A percentile compares a stretch with the other conserved stretches of the same genome.
These are phyloP conservation scores for Trichomycterus rosablanca DNA, from an alignment of 2,113 vertebrate genomes.

Conservation along the genomic window DNA sequence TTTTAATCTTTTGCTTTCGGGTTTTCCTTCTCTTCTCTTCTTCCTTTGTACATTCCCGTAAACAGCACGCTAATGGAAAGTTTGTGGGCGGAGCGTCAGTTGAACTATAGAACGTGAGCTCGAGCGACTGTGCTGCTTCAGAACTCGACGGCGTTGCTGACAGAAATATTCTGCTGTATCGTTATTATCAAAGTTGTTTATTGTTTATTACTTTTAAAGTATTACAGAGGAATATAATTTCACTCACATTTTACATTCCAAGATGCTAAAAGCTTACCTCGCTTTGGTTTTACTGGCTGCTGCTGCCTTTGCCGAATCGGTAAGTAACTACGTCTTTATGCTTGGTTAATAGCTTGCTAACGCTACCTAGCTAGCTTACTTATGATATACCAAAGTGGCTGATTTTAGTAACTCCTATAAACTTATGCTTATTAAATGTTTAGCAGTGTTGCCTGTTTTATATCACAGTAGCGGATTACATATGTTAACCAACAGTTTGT, in stretches of 20 bases:
- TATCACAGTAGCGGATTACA: too few species aligned
- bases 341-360: too few species aligned
- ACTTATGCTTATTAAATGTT: too few species aligned
- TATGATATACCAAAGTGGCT: too few species aligned
- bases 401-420: too few species aligned
- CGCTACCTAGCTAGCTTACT: not conserved
- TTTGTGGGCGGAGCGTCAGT: slow-evolving; percentile 7
- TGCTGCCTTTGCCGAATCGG: slow-evolving; percentile 66
- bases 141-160: not conserved
- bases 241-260: slow-evolving; percentile 11
- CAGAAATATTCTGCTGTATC: not conserved
- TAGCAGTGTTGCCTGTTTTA: too few species aligned
- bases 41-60: slow-evolving; percentile 3
- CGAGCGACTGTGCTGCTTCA: not conserved
- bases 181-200: not conserved
- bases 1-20: not conserved
- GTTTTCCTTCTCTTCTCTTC: not conserved
- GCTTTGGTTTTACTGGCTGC: slow-evolving; percentile 53
- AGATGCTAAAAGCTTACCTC: slow-evolving; percentile 60
- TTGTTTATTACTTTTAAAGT: not conserved
- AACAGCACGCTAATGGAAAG: not conserved
- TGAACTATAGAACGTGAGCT: not conserved
- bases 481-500: not conserved
- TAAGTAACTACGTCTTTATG: slow-evolving; percentile 50
- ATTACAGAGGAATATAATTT: not conserved